Base-by-base conservation (phyloP, 23 tunicate species). In the Ascidia mentula region DNA sequence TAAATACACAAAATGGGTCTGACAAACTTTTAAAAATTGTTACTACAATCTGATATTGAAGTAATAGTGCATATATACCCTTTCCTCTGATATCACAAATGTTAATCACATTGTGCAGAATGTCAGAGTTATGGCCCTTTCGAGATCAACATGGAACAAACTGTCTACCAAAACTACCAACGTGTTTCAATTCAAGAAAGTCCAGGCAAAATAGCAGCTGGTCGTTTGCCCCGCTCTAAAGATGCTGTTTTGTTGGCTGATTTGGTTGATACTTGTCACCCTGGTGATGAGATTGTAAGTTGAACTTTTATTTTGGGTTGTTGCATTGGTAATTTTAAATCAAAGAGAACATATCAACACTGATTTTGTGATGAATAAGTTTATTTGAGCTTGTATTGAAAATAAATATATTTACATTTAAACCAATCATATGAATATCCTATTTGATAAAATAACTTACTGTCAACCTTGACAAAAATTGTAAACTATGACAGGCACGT, bases 131-230 rank as follows among this genome's bases (percentile, higher is more conserved):
- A 86, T 72, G 99, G 99, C 2, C 99, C 99, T 2, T 96, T 96
- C 60, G 94, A 91, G 40, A 83, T 96, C 69, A 96, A 96, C 78
- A 96, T 96, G 97, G 99, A 91, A 69, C 94, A 96, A 37, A 96
- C 99, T 18, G 97, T 96, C 30, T 96, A 96, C 42, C 99, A 96
- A 53, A 96, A 96, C 78, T 96, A 96, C 73, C 99, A 96, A 79
- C 75, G 99, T 36, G 85, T 96, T 7, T 72, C 88, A 17, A 79
- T 96, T 7, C 99, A 96, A 70, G 99, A 96, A 74, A 91, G 97
- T 46, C 99, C 99, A 0, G 94, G 94, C 1, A 96, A 93, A 46
- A 90, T 96, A 17, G 84, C 96, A 2, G 99, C 99, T 46, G 99
- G 99, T 4, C 79, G 99, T 40, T 69, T 96, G 69, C 99, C 99